Base-by-base conservation (phyloP, 2,888 invertebrate genomes). In the Drosophila austrosaltans region DNA sequence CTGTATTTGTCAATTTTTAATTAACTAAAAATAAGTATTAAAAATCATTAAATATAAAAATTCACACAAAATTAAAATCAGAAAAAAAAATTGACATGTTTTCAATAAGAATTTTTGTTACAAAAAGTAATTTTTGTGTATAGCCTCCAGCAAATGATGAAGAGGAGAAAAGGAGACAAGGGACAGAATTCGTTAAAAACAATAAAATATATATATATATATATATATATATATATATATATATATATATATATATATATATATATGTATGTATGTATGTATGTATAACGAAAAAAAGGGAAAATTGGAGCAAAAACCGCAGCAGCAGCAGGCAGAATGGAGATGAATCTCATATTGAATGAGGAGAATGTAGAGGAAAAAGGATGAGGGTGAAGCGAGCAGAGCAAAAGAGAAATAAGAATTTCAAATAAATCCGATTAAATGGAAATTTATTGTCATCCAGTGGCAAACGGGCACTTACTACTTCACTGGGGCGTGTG, bases 361-460 rank as follows among this genome's bases (percentile, higher is more conserved):
- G 28, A 53, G 44, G 20, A 12, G 61, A 12, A 32, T 54, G 25
- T 20, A 30, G n/a, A 59, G 57, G 30, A 22, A 42, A 54, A 54
- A 58, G 57, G 61, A 20, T 32, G 53, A 6, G 16, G n/a, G 30
- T 6, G 42, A 36, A 20, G 22, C 57, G 20, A 30, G 28, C 7
- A n/a, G 36, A 39, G 57, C 57, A 32, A 57, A 61, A 72, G 69
- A 72, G 75, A 82, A 89, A 87, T 89, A 89, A 89, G 82, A 87
- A 87, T 89, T 89, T 87, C 87, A 90, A 89, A 89, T 87, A 89
- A 89, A 90, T 90, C 90, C 87, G 86, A 90, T 90, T 90, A 90
- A 89, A 89, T 87, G 84, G 87, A 89, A 87, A 82, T 89, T 86
- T 89, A 89, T 89, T 86, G 86, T 86, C 86, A 86, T 86, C 87